Percentiles rank a stretch among this genome's conserved stretches.
phyloP scores from a whole-genome alignment of 2,113 vertebrate genomes.

The Gracilinanus agilis region DNA sequence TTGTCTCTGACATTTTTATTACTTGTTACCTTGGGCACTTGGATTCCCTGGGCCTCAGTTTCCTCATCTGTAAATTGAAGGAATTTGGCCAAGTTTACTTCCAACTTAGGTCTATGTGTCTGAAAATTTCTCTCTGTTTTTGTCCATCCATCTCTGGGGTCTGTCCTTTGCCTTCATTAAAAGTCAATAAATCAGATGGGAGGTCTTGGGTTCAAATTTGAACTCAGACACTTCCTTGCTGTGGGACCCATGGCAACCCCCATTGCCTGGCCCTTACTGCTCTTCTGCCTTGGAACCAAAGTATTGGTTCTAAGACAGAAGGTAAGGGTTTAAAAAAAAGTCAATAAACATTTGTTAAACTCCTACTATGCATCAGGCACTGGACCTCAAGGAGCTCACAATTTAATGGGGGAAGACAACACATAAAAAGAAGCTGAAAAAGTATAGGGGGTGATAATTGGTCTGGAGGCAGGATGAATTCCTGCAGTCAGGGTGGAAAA shows the following conservation, averaged over 20 bases:
- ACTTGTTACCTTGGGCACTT: neutral
- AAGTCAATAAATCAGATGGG: neutral
- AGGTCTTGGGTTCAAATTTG: too few species aligned
- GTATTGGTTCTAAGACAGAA: too few species aligned
- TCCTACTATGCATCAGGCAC: neutral
- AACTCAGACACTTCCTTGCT: too few species aligned
- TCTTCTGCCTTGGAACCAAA: too few species aligned
- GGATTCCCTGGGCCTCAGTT: too few species aligned
- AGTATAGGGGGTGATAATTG: neutral
- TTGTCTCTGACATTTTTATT: neutral
- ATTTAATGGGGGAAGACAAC: neutral
- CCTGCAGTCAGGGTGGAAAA: neutral
- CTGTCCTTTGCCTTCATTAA: neutral
- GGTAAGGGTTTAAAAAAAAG: too few species aligned
- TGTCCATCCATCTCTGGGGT: neutral
- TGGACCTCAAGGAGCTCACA: neutral
- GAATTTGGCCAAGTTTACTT: neutral
- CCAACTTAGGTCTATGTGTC: neutral
- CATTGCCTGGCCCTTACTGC: too few species aligned
- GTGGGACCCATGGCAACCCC: too few species aligned
- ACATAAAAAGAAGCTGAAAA: neutral
- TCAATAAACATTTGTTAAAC: neutral
- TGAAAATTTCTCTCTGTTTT: neutral
- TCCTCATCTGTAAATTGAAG: neutral
- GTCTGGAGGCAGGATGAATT: neutral